Evolutionary conservation across 2,113 vertebrate species (phyloP), one percentile per base, ranked within the genome.

Genomic region (Columba livia): DNA sequence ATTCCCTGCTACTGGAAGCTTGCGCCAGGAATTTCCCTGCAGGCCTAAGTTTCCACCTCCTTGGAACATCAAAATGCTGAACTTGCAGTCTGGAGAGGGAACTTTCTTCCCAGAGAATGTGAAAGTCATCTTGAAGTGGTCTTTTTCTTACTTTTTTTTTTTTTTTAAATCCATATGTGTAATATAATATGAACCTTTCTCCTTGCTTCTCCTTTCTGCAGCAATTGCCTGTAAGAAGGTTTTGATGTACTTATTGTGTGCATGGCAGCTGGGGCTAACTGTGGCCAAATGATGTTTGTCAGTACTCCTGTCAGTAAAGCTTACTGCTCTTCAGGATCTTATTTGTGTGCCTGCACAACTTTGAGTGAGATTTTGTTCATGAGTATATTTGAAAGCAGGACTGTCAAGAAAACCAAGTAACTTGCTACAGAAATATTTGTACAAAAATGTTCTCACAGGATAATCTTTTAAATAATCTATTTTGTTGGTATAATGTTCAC

Each of bases 1-100:
- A 95, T 95, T 97, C 88, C 53, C 90, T 44, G 34, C 91, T 85
- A 72, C 21, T 88, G 57, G 89, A 97, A 97, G 71, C 78, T 57
- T 77, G 56, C 13, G 20, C 92, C 93, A 97, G 88, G 83, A 96
- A 95, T 97, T 97, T 96, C 94, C 88, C 90, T 57, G 42, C 91
- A 95, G 94, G 65, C 91, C 50, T 73, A 85, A 81, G 54, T 82
- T 95, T 92, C 53, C n/a, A 88, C 44, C 12, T 32, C 69, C 15
- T 62, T 93, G 83, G 86, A 96, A 95, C 78, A 94, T 93, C 60
- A 82, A 69, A 96, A 71, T 90, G 62, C 84, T 94, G 96, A 96
- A 90, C 70, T 89, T 25, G 16, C 42, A 91, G 65, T 47, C 51
- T 85, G 34, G 29, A 85, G 69, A 83, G 71, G 84, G 36, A 81